Conservation (phyloP, 37 sponge, comb jelly and placozoan species). For the Ephydatia muelleri region DNA sequence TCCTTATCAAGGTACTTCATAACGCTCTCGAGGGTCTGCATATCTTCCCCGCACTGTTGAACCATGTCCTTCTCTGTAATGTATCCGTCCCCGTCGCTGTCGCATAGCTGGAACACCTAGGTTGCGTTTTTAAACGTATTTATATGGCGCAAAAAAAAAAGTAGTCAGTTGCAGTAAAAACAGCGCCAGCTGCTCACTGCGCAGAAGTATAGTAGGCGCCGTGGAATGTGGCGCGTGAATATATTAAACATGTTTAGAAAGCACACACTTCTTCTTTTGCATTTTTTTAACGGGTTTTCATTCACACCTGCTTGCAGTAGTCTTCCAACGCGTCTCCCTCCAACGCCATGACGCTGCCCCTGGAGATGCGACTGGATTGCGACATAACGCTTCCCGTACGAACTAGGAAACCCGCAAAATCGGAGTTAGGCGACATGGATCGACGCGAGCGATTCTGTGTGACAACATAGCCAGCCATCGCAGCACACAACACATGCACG, state of each 20-base stretch:
- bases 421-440: not conserved
- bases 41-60: not conserved
- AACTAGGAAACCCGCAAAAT: not conserved
- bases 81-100: constrained; percentile 49
- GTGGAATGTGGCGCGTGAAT: too few species aligned
- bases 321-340: not conserved
- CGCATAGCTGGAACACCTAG: constrained; percentile 49
- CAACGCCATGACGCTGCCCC: not conserved
- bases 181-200: too few species aligned
- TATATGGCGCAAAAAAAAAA: not conserved
- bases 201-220: too few species aligned
- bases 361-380: not conserved
- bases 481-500: too few species aligned
- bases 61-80: constrained; percentile 23
- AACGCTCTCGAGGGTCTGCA: constrained; percentile 16
- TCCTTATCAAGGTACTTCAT: constrained; percentile 30
- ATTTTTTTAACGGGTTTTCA: too few species aligned
- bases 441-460: not conserved
- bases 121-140: not conserved
- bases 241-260: too few species aligned
- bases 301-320: constrained; percentile 1
- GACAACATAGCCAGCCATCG: not conserved
- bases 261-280: too few species aligned
- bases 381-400: not conserved
- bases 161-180: not conserved